Conservation (phyloP, 64 coral and sea anemone species). For the Porites lutea region DNA sequence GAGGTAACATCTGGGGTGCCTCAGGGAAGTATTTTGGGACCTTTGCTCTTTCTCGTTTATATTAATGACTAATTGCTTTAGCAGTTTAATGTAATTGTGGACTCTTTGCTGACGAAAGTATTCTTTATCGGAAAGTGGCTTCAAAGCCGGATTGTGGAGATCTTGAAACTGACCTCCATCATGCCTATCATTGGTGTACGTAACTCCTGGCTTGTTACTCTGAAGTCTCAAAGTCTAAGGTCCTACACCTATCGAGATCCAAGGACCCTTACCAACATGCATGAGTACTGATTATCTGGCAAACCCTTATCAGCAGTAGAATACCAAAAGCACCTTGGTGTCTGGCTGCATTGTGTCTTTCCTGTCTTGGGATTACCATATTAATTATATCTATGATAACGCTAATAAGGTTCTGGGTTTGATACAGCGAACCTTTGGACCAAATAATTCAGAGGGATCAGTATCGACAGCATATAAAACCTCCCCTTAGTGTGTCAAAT, state of each 20-base stretch:
- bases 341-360: slow-evolving; percentile 23
- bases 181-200: not conserved
- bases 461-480: slow-evolving; percentile 29
- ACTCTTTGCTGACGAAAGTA: too few relatives aligned
- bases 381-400: not conserved
- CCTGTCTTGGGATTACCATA: slow-evolving; percentile 10
- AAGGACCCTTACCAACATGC: not conserved
- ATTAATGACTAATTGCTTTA: too few relatives aligned
- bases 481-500: slow-evolving; percentile 30
- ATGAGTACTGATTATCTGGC: not conserved
- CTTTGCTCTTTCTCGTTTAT: too few relatives aligned
- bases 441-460: slow-evolving; percentile 35
- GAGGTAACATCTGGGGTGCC: too few relatives aligned
- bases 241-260: slow-evolving; percentile 1
- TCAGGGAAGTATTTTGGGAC: too few relatives aligned
- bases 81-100: too few relatives aligned
- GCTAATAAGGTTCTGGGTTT: slow-evolving; percentile 20
- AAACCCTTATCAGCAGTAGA: too few relatives aligned
- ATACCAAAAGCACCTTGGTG: slow-evolving; percentile 7
- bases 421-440: slow-evolving; percentile 40
- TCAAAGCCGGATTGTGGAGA: too few relatives aligned
- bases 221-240: not conserved
- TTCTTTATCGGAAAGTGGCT: too few relatives aligned
- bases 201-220: not conserved
- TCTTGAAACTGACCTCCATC: not conserved